These are phyloP conservation scores for Thrips palmi DNA, from an alignment of 1,140 invertebrate genomes.

Conservation along the genomic window DNA sequence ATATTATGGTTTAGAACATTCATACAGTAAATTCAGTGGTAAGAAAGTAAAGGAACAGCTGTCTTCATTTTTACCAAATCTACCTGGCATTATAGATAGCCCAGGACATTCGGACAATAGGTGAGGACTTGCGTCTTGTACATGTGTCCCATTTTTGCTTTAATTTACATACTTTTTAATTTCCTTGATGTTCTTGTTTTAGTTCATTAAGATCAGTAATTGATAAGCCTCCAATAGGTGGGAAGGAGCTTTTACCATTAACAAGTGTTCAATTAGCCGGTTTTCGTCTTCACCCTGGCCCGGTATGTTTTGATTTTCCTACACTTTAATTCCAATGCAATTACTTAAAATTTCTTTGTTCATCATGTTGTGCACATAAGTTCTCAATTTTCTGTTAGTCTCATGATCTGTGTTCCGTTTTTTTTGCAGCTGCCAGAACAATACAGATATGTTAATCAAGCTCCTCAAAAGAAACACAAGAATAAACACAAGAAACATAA, in stretches of 20 bases:
- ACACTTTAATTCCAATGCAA: not conserved
- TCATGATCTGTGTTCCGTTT: slow-evolving; percentile 1
- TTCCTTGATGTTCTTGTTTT: slow-evolving; percentile 10
- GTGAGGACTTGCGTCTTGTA: slow-evolving; percentile 21
- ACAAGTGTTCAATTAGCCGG: slow-evolving; percentile 78
- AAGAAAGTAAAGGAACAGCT: slow-evolving; percentile 90
- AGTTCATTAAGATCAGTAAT: slow-evolving; percentile 87
- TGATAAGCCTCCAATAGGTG: slow-evolving; percentile 90
- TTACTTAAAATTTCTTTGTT: not conserved
- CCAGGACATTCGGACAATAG: slow-evolving; percentile 57
- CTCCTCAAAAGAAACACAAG: slow-evolving; percentile 81
- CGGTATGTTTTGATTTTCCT: slow-evolving; percentile 36
- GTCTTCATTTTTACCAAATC: slow-evolving; percentile 83
- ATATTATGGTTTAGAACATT: slow-evolving; percentile 89
- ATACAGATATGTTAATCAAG: slow-evolving; percentile 81
- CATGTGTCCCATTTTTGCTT: slow-evolving; percentile 10
- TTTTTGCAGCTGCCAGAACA: slow-evolving; percentile 73
- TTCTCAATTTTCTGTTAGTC: not conserved
- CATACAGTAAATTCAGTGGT: slow-evolving; percentile 95
- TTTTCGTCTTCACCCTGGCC: slow-evolving; percentile 89
- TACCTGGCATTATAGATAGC: slow-evolving; percentile 86
- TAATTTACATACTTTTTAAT: slow-evolving; percentile 7
- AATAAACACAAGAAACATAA: slow-evolving; percentile 92
- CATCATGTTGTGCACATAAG: not conserved
- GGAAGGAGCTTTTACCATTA: slow-evolving; percentile 81